These are phyloP conservation scores for Hemicrepidius hirtus DNA, from an alignment of 2,888 invertebrate genomes.

Conservation along the genomic window DNA sequence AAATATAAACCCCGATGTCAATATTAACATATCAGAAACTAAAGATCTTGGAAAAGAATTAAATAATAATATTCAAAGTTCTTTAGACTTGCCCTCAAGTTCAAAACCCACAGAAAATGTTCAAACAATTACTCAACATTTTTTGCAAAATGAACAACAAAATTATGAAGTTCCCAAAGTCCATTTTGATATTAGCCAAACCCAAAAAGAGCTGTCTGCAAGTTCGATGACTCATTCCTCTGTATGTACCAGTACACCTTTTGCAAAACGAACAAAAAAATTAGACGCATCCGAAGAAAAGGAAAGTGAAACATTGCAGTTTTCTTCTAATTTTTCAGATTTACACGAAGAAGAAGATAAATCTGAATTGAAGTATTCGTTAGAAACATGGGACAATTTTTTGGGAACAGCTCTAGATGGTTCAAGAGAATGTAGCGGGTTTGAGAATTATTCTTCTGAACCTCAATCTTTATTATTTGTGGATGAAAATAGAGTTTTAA, in stretches of 20 bases:
- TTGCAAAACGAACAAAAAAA: constrained; percentile 13
- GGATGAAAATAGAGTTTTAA: constrained; percentile 4
- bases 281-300: neutral
- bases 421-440: constrained; percentile 58
- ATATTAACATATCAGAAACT: constrained; percentile 12
- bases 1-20: constrained; percentile 3
- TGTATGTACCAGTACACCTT: constrained; percentile 63
- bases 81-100: constrained; percentile 24
- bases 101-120: neutral
- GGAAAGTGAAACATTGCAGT: constrained; percentile 73
- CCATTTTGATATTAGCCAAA: constrained; percentile 64
- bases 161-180: constrained; percentile 30
- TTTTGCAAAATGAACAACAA: constrained; percentile 44
- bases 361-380: constrained; percentile 66
- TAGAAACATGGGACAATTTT: constrained; percentile 72
- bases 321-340: constrained; percentile 73
- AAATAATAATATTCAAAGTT: constrained; percentile 35
- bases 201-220: constrained; percentile 64
- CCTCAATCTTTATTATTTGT: constrained; percentile 58
- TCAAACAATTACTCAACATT: constrained; percentile 46
- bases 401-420: constrained; percentile 68
- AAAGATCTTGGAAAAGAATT: constrained; percentile 22
- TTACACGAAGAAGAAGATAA: constrained; percentile 15
- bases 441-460: constrained; percentile 66
- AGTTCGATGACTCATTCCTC: constrained; percentile 65